A percentile compares a stretch with the other conserved stretches of the same genome.
These are phyloP conservation scores for Drosophila melanica DNA, from an alignment of 1,140 invertebrate species.

Conservation along the genomic window DNA sequence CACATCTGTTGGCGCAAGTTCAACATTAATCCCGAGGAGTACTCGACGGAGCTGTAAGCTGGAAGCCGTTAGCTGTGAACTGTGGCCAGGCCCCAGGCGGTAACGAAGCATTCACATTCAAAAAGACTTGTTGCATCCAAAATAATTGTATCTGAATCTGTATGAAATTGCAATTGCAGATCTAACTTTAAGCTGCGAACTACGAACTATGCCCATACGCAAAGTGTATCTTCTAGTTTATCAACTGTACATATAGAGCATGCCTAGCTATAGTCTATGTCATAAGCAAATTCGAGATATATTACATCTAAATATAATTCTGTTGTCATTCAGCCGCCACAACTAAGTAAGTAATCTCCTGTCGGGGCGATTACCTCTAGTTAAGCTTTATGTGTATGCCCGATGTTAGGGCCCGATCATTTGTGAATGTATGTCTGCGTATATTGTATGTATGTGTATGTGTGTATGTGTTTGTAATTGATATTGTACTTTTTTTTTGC, in stretches of 20 bases:
- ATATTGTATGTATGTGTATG: slow-evolving; percentile 27
- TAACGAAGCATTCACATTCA: slow-evolving; percentile 76
- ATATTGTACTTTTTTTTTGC: slow-evolving; percentile 11
- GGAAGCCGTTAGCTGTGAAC: slow-evolving; percentile 35
- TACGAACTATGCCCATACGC: slow-evolving; percentile 63
- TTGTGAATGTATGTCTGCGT: slow-evolving; percentile 8
- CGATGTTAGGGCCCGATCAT: background rate
- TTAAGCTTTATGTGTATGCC: slow-evolving; percentile 30
- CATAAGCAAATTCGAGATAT: slow-evolving; percentile 41
- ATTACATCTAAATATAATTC: slow-evolving; percentile 49
- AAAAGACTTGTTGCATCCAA: slow-evolving; percentile 83
- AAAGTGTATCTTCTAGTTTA: slow-evolving; percentile 79
- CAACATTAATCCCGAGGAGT: slow-evolving; percentile 81
- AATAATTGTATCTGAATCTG: slow-evolving; percentile 77
- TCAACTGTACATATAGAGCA: slow-evolving; percentile 60
- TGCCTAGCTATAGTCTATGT: slow-evolving; percentile 41
- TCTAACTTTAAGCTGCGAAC: slow-evolving; percentile 62
- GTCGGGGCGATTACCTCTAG: slow-evolving; percentile 7
- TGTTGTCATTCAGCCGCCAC: slow-evolving; percentile 62
- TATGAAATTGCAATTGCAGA: slow-evolving; percentile 43
- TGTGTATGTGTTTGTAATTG: slow-evolving; percentile 21
- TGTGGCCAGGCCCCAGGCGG: slow-evolving; percentile 11
- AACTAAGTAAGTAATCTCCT: slow-evolving; percentile 15
- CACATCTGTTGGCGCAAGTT: slow-evolving; percentile 84
- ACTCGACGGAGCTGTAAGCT: slow-evolving; percentile 81